phyloP scores from a whole-genome alignment of 2,113 vertebrate genomes.

The Martes martes region DNA sequence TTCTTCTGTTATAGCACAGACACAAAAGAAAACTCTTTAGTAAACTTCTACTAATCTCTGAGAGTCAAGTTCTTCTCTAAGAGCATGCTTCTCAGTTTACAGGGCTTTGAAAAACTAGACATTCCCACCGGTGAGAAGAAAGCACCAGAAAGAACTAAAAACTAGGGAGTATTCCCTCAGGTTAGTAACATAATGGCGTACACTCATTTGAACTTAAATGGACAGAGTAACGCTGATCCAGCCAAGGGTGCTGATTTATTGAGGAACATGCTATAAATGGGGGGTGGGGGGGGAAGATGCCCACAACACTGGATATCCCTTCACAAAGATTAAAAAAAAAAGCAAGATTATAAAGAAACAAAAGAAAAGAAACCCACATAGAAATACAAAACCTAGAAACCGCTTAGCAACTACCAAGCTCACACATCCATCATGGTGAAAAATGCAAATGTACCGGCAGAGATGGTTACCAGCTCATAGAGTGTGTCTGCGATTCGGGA shows the following conservation, averaged over 20 bases:
- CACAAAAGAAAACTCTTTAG: slow-evolving; percentile 29
- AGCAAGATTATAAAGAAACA: background rate
- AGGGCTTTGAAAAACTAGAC: background rate
- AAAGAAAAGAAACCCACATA: background rate
- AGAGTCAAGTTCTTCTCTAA: background rate
- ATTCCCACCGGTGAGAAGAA: background rate
- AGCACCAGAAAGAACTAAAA: background rate
- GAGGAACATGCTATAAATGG: background rate
- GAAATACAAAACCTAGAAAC: background rate
- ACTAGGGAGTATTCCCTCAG: background rate
- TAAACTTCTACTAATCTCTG: background rate
- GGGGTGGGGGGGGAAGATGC: background rate
- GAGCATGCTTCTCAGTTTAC: background rate
- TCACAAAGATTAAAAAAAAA: background rate
- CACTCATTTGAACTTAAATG: background rate
- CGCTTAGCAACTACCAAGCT: background rate
- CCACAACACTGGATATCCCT: background rate
- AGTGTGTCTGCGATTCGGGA: accelerated
- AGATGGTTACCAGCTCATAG: background rate
- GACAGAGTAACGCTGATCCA: background rate
- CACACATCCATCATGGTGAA: background rate
- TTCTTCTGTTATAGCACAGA: background rate
- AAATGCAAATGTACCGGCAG: background rate
- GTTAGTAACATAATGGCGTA: background rate
- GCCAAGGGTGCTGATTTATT: background rate